phyloP scores from a whole-genome alignment of 37 sponge, comb jelly and placozoan species.

The Aphrocallistes beatrix region DNA sequence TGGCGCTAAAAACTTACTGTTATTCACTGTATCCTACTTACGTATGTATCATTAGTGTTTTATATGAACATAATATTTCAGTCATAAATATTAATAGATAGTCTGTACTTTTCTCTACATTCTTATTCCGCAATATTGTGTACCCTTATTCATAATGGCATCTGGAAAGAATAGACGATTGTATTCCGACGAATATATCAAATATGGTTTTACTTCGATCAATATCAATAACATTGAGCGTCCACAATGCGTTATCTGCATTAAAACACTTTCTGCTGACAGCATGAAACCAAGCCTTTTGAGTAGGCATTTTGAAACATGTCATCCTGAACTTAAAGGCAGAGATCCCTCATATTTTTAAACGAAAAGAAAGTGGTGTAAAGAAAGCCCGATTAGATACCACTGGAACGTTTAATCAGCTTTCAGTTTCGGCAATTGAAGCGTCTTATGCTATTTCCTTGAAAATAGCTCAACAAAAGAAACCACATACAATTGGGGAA shows the following conservation, averaged over 20 bases:
- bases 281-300: slow-evolving; percentile 1
- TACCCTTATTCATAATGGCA: background rate
- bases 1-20: no score
- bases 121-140: no score
- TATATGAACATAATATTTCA: no score
- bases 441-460: background rate
- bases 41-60: no score
- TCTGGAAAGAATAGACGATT: background rate
- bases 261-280: background rate
- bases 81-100: no score
- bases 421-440: background rate
- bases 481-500: no score
- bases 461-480: slow-evolving; percentile 10
- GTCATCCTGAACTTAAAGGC: slow-evolving; percentile 5
- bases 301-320: background rate
- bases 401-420: background rate
- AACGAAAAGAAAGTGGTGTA: slow-evolving; percentile 3
- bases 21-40: no score
- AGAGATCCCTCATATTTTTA: background rate
- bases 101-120: no score
- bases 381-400: background rate
- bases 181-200: background rate
- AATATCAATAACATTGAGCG: background rate
- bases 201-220: background rate
- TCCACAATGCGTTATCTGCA: background rate